Evolutionary conservation across 2,113 vertebrate genomes (phyloP), one percentile per base, ranked within the genome.

Genomic region (Sterna hirundo): DNA sequence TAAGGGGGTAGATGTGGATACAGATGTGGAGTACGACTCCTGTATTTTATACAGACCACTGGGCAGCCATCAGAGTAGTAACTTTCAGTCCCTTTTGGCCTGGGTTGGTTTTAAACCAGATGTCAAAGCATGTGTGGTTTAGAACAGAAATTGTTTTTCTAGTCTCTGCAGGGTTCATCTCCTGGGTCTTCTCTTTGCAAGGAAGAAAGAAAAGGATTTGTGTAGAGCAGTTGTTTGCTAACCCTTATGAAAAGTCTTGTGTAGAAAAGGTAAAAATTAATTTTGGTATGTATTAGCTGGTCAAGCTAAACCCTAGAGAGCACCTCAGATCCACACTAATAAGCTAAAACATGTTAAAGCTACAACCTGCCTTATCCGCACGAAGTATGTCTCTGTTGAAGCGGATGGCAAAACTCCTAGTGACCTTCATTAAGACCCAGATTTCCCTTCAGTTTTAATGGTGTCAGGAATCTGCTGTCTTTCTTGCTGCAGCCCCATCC

Each of bases 131-230:
- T 60, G 76, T 89, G 81, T 87, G 75, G 88, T 95, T 88, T 77
- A 88, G 87, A 95, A 22, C 87, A 95, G 90, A 93, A 93, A 62
- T 80, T 91, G 78, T 95, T 90, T 91, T 83, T 77, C 42, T 85
- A 18, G 78, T 95, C 91, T 95, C 93, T 77, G 84, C 89, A 90
- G 96, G 89, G 89, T 95, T 95, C 94, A 88, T 95, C 93, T 95
- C 91, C 78, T 90, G 93, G 78, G 93, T 76, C 86, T 94, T 88
- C 55, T 93, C 78, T 90, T 89, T 77, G 86, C 81, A 81, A 77
- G 26, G 71, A 94, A 68, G 84, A 94, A 95, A 96, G 91, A 44
- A 85, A 80, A 86, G 87, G 66, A 54, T 95, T 94, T 95, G 78
- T 83, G 82, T 92, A 70, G 79, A 95, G 68, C 78, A 62, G 93